These are phyloP conservation scores for Pholis gunnellus DNA, from an alignment of 2,113 vertebrate genomes.

Conservation along the genomic window DNA sequence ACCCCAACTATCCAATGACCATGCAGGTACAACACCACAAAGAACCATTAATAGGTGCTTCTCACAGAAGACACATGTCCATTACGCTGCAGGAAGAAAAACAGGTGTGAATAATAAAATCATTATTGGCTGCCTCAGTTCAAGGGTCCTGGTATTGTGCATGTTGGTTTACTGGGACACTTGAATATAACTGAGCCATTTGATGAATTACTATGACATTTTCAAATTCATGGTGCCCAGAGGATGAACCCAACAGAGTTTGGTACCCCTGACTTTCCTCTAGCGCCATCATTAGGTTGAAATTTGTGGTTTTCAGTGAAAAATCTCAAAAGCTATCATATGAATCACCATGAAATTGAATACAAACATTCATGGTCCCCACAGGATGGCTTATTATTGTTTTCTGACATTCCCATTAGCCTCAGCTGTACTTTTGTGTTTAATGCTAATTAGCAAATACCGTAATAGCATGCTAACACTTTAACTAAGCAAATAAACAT, in stretches of 20 bases:
- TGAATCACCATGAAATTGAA: no score
- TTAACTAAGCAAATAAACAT: neutral
- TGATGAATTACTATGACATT: neutral
- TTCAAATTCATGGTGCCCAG: neutral
- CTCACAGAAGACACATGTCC: neutral
- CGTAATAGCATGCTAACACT: neutral
- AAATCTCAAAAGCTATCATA: neutral
- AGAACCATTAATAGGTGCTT: neutral
- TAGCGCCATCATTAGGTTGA: neutral
- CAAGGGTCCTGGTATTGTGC: neutral
- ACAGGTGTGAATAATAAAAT: neutral
- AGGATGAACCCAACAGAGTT: no score
- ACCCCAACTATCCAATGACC: constrained; percentile 88
- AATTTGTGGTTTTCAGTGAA: neutral
- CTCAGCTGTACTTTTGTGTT: no score
- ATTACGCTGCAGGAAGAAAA: neutral
- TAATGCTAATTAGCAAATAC: no score
- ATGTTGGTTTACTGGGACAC: neutral
- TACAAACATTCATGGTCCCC: no score
- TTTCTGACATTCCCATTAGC: neutral
- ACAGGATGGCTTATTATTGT: neutral
- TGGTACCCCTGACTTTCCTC: no score
- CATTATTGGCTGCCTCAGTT: neutral
- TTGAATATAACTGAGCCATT: neutral
- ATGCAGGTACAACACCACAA: constrained; percentile 87